Evolutionary conservation across 1,140 invertebrate genomes (phyloP), one percentile per base, ranked within the genome.

Genomic region (Phocides pigmalion): DNA sequence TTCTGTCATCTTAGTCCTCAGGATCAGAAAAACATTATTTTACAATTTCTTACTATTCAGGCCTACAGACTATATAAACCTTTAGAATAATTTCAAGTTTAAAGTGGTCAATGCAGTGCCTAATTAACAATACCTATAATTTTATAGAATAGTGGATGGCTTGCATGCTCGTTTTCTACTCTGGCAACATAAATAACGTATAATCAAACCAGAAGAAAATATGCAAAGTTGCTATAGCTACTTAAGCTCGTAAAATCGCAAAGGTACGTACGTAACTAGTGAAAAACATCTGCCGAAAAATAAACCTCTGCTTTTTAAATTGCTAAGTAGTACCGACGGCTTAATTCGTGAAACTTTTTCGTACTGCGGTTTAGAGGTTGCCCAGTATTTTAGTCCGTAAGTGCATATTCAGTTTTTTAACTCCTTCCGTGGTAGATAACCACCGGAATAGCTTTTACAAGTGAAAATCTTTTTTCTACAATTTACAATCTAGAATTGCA

Each of bases 221-320:
- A n/a, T 28, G 25, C 25, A 8, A 28, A 28, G 25, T 28, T 32
- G 8, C 11, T 32, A 20, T n/a, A 35, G 1, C 8, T 35, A 19
- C n/a, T 12, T 50, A 16, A 6, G 28, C 32, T 28, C n/a, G 5
- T 47, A 14, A 32, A 16, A 50, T 14, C 12, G 12, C n/a, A 5
- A 3, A 4, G 12, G 14, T 14, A 32, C 6, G 8, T 50, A 17
- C 22, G 14, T 15, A 35, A 16, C 46, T 28, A n/a, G 12, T 6
- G 12, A 28, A 28, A 49, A 50, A 25, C 28, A 32, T 50, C 47
- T 32, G 47, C 15, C 6, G 28, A 16, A 50, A 50, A 50, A 50
- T 41, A 39, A 54, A 54, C 51, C 37, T 12, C 35, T n/a, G 32
- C 51, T 22, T 54, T 53, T 53, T 53, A 53, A 53, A 53, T n/a